Evolutionary conservation across 2,797 vertebrate species (phyloP), one percentile per base, ranked within the genome.

Genomic region (Takifugu ocellatus): DNA sequence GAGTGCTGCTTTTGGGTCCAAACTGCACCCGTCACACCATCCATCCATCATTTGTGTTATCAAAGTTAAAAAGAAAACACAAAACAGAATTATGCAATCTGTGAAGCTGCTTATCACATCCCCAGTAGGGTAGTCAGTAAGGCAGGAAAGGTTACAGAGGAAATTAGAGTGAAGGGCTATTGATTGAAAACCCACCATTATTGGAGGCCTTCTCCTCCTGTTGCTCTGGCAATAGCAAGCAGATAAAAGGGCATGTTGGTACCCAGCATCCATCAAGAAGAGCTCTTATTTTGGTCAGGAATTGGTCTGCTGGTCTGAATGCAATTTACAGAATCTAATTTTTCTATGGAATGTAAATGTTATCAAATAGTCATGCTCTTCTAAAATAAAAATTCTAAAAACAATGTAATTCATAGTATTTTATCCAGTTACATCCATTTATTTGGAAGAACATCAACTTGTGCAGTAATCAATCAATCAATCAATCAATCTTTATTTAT

Each of bases 181-280:
- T 77, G 80, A 89, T 83, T 72, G 62, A 67, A 73, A 66, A 55
- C 69, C 56, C 56, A 70, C 49, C 4, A 48, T 81, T 82, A 87
- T 81, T 83, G 83, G 70, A 64, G 25, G 49, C 26, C 62, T 54
- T 60, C 56, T 51, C 57, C 58, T 24, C 17, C 66, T 16, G 70
- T 54, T 77, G 61, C 71, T 62, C 61, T 14, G 68, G 33, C n/a
- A 33, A 44, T 79, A 81, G 77, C 47, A 54, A 79, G 74, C 73
- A 81, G 75, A 83, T 82, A 76, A 87, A 84, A 86, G 81, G 79
- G 63, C 77, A 79, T 53, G 74, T 61, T 68, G 29, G 70, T 57
- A 82, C 66, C 75, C 21, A 62, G 71, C 73, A 71, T 68, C 83
- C 67, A n/a, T n/a, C n/a, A n/a, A n/a, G n/a, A 73, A 68, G 58